Evolutionary conservation across 2,888 invertebrate species (phyloP), one percentile per base, ranked within the genome.

Genomic region (Adelognathus sp.): DNA sequence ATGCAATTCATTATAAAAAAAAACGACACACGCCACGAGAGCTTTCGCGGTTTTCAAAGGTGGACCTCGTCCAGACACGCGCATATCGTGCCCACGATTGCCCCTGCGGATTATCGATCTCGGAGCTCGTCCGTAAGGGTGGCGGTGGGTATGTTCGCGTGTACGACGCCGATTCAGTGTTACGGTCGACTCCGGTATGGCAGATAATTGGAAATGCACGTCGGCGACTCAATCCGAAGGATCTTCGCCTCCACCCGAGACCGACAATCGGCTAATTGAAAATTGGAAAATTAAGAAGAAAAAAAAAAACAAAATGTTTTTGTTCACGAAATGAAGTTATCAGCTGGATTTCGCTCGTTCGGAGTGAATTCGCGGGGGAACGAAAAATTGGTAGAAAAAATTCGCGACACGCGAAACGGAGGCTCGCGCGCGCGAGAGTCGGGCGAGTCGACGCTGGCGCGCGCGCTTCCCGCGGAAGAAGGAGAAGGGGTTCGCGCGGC

Each of bases 401-500:
- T 14, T 39, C 14, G 39, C n/a, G n/a, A n/a, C n/a, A n/a, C n/a
- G n/a, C n/a, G 36, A 36, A 36, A 18, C 44, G 56, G 83, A 74
- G 84, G 85, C 85, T 87, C 87, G 86, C 83, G 50, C 84, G 86
- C 85, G 41, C 83, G 81, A 56, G 21, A 69, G 16, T 56, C 41
- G 46, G 67, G 69, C 54, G 81, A 21, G 18, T 11, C 24, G 46
- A 24, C 18, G 46, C 46, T 50, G 24, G 4, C 21, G 21, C n/a
- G 81, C 58, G n/a, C 41, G 80, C n/a, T n/a, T n/a, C n/a, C n/a
- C n/a, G n/a, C n/a, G n/a, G n/a, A n/a, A n/a, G n/a, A n/a, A n/a
- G n/a, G 74, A 80, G 84, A 83, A 84, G 84, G 82, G 85, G 83
- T 88, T 86, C 85, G 86, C 83, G 85, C 83, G 85, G 86, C 86